Percentiles rank a stretch among this genome's conserved stretches.
phyloP scores from a whole-genome alignment of 2,888 invertebrate genomes.

The Bellardia pandia region DNA sequence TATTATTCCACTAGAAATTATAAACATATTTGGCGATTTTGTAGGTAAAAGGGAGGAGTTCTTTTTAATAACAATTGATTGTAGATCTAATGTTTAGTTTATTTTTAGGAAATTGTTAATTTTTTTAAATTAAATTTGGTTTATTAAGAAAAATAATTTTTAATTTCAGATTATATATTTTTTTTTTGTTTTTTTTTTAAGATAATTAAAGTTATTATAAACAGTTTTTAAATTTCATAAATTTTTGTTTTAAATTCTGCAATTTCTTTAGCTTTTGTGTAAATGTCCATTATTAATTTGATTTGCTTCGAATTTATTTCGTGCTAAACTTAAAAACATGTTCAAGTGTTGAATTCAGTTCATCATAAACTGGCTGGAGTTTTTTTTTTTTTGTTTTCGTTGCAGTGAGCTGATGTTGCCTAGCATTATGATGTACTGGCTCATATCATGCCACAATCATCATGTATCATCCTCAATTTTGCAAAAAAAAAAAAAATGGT shows the following conservation, averaged over 20 bases:
- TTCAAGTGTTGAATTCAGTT: conserved; percentile 46
- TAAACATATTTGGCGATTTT: neutral
- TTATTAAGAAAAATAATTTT: no score
- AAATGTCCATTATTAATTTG: conserved; percentile 29
- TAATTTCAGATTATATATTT: no score
- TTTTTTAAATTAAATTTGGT: no score
- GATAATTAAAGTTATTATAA: no score
- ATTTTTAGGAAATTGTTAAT: no score
- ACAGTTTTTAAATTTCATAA: neutral
- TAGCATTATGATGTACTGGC: conserved; percentile 17
- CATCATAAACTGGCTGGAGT: neutral
- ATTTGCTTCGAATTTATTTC: conserved; percentile 45
- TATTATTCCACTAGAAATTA: neutral
- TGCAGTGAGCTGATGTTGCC: neutral
- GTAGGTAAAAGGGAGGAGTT: neutral
- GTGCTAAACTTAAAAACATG: conserved; percentile 25
- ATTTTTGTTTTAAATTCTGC: neutral
- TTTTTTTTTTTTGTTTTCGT: neutral
- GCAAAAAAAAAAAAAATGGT: neutral
- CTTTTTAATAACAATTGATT: no score
- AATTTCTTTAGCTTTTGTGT: neutral
- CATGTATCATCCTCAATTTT: conserved; percentile 26
- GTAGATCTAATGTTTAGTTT: no score
- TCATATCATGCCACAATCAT: conserved; percentile 28
- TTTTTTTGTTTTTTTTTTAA: no score